Percentiles rank a stretch among this genome's conserved stretches.
Conservation (phyloP, 2,797 vertebrate species). For the Garrulus glandarius region DNA sequence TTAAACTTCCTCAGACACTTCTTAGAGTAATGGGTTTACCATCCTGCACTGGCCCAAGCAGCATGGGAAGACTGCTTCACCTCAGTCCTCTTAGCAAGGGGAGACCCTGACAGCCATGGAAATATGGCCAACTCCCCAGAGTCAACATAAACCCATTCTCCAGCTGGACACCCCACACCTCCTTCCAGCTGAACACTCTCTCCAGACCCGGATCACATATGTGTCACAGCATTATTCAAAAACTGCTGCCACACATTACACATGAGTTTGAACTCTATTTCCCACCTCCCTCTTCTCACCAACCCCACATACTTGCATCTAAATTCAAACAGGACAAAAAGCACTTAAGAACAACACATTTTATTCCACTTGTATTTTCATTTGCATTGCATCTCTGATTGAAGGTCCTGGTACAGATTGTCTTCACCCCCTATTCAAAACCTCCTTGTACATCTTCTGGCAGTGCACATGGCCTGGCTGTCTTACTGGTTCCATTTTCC, state of each 20-base stretch:
- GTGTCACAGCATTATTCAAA: background rate
- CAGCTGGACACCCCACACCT: background rate
- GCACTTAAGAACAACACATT: background rate
- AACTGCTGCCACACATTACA: background rate
- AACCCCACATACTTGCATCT: background rate
- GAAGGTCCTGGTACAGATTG: background rate
- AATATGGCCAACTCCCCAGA: background rate
- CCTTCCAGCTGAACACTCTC: background rate
- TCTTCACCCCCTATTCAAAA: background rate
- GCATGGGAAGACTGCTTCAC: background rate
- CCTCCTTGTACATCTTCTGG: background rate
- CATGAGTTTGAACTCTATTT: background rate
- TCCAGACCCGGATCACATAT: background rate
- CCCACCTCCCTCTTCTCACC: background rate
- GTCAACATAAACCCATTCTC: background rate
- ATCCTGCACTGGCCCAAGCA: background rate
- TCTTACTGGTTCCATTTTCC: background rate
- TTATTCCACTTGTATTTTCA: background rate
- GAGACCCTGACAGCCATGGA: background rate
- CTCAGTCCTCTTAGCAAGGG: background rate
- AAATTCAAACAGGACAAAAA: background rate
- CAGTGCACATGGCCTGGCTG: background rate
- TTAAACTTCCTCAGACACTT: background rate
- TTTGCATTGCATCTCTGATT: rapidly evolving
- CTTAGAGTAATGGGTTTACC: background rate